Base-by-base conservation (phyloP, 30 jellyfish, hydroid and myxozoan species). In the Sanderia malayensis region DNA sequence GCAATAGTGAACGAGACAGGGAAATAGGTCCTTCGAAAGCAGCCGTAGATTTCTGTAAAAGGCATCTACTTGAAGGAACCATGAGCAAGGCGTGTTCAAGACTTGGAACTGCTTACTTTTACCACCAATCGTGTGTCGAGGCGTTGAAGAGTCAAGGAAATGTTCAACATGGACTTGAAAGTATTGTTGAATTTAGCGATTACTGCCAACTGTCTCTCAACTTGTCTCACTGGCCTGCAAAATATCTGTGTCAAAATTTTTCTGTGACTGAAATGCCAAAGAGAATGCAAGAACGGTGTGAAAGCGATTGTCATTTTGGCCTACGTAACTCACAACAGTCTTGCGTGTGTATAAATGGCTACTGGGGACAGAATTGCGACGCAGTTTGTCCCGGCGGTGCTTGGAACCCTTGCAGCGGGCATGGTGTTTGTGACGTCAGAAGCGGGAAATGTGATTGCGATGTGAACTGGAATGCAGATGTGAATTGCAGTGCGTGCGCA, bases 301-400 rank as follows among this genome's bases (percentile, higher is more conserved):
- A 45, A 1, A 32, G 1, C 25, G 71, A 33, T 30, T 79, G 90
- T 34, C 21, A 47, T 10, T 66, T 34, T 44, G 90, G 90, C 2
- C 1, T 30, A 4, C 8, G 17, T 15, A 21, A 0, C 11, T 9
- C 60, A 31, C 18, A 34, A 2, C 73, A 55, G 46, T 25, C 11
- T 13, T 79, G 90, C 64, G 17, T 4, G 4, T 79, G 90, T 49
- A 30, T 68, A 0, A 57, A 67, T 6, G 90, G 90, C 0, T 79
- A 64, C 57, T 79, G 90, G 90, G 90, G 90, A 11, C 23, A 57
- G 47, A 11, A 22, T 0, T 79, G 90, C 34, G 75, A 59, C 60
- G 21, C n/a, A 22, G 77, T 79, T n/a, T 79, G 90, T 26, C 90
- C 90, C 21, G 90, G 90, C 24, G 90, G 90, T 32, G 90, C 77